Evolutionary conservation across 2,113 vertebrate species (phyloP), one percentile per base, ranked within the genome.

Genomic region (Pleuronectes platessa): DNA sequence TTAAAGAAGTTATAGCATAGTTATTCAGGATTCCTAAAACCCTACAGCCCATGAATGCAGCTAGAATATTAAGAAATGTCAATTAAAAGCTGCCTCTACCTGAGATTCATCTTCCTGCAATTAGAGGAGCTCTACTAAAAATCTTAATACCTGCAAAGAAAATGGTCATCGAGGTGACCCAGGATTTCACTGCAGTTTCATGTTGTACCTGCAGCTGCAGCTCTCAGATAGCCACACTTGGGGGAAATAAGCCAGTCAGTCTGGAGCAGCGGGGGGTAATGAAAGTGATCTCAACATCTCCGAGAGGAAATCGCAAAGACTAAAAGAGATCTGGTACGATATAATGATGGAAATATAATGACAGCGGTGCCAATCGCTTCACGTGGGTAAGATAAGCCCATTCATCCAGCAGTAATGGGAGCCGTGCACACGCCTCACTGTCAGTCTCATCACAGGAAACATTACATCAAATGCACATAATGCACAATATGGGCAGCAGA

Each of bases 241-340:
- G 82, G 58, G 73, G 68, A 88, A 88, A 89, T 71, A 66, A 90
- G 84, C 62, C 71, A 68, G 75, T 80, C 78, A 73, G 71, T 85
- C 78, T 83, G 71, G 54, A 67, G 74, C 72, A 69, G 63, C 21
- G 76, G 68, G 61, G 61, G 7, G 49, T 68, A 68, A 71, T 86
- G 64, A 64, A 71, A 83, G 77, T 80, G 77, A 85, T 85, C 74
- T 80, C 60, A 88, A 68, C 73, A 87, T 85, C 78, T 78, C 66
- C 0, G 31, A 86, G 64, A 85, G 85, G 72, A 87, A 85, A 79
- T 83, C 76, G 68, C n/a, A 70, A 53, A 82, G 83, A 82, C 66
- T 56, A 61, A 40, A 69, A 61, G 63, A 75, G 62, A 83, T 73
- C 26, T 35, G 63, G 49, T 63, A 26, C 56, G 54, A 73, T 68